Conservation (phyloP, 1,140 invertebrate species). For the Euura saliciscinereae region DNA sequence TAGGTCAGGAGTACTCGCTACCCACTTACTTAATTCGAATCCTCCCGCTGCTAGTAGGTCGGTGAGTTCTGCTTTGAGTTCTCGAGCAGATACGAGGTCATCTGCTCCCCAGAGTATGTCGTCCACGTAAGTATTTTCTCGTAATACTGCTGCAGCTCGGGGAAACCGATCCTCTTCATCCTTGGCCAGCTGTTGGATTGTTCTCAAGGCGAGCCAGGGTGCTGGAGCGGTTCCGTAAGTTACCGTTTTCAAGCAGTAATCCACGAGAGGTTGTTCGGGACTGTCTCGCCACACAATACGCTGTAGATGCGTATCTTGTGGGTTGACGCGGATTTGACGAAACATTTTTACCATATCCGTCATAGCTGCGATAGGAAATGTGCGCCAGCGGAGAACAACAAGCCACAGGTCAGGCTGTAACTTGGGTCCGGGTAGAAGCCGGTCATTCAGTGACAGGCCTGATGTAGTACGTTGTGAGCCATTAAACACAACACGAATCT, state of each 20-base stretch:
- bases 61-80: constrained; percentile 20
- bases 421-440: not conserved
- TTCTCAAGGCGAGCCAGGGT: constrained; percentile 34
- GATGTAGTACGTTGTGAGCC: not conserved
- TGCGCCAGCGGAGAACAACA: constrained; percentile 36
- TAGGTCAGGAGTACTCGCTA: no score
- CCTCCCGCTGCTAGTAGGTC: constrained; percentile 20
- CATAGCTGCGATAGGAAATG: constrained; percentile 35
- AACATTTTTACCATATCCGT: constrained; percentile 55
- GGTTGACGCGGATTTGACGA: constrained; percentile 42
- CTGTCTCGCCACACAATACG: constrained; percentile 48
- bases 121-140: not conserved
- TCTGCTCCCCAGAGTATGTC: constrained; percentile 13
- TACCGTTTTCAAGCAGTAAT: constrained; percentile 43
- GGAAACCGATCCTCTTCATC: not conserved
- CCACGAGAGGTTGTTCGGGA: constrained; percentile 28
- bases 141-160: not conserved
- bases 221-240: constrained; percentile 46
- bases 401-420: constrained; percentile 21
- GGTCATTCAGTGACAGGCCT: not conserved
- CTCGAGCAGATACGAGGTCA: constrained; percentile 31
- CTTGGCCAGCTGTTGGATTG: not conserved
- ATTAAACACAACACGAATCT: constrained; percentile 41
- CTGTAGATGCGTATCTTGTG: constrained; percentile 39
- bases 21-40: constrained; percentile 31